Evolutionary conservation across 2,888 invertebrate species (phyloP), one percentile per base, ranked within the genome.

Genomic region (Autographa gamma): DNA sequence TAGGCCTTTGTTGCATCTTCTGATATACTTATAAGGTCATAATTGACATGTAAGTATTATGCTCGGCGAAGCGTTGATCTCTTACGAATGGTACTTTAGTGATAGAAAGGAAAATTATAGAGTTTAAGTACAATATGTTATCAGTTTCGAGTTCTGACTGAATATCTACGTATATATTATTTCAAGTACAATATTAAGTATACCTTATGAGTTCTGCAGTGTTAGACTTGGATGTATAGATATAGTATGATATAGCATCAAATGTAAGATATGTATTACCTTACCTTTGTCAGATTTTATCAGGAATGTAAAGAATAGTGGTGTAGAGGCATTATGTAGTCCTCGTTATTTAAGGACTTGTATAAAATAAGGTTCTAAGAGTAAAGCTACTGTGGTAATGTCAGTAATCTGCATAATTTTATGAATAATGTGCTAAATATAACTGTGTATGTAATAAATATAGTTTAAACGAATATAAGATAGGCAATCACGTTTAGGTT

Each of bases 31-130:
- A 69, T 77, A 69, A 74, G 68, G 63, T 43, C 60, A 63, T 64
- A 67, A 67, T 70, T 71, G 68, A 43, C 34, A 71, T 70, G 41
- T 78, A 73, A 72, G 79, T 74, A 65, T 59, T 69, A 83, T 80
- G 77, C 73, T 74, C 71, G 75, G 77, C 66, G 79, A 79, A 83
- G 83, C 81, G 85, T 82, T 91, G 92, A 92, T 92, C 92, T 92
- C 92, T 88, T 86, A 86, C 77, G 85, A 89, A 89, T 87, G 87
- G 88, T 91, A 90, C 87, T 89, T 82, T 82, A 83, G 83, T 74
- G 59, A 77, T 82, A 80, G 75, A 80, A 48, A 69, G 73, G 62
- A 77, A 64, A 71, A 70, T 69, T 63, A 60, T 77, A 76, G 71
- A 61, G 18, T 71, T 0, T 81, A 80, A 73, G 79, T 84, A 79